phyloP scores from a whole-genome alignment of 2,113 vertebrate genomes.

The Trogon surrucura region DNA sequence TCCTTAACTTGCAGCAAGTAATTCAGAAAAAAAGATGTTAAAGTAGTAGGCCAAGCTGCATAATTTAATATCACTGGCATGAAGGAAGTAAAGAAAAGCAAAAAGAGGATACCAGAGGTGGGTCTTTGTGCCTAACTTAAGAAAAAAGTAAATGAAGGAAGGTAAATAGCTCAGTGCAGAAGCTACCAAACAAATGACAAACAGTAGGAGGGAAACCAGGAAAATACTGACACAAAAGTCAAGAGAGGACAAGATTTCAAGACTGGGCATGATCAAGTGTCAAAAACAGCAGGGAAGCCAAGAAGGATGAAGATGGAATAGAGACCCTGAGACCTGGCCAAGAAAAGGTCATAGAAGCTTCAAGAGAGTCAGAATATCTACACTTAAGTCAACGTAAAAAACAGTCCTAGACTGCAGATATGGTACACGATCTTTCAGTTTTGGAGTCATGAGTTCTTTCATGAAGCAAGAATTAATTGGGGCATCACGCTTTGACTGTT shows the following conservation, averaged over 20 bases:
- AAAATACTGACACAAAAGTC: constrained; percentile 49
- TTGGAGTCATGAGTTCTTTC: not conserved
- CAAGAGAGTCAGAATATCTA: not conserved
- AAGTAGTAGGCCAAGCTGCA: not conserved
- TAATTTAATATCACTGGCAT: not conserved
- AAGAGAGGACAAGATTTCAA: constrained; percentile 62
- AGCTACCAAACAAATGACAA: constrained; percentile 3
- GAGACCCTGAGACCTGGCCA: constrained; percentile 53
- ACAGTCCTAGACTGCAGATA: not conserved
- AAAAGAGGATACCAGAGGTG: not conserved
- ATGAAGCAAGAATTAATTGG: not conserved
- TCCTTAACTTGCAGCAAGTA: not conserved
- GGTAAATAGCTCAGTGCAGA: not conserved
- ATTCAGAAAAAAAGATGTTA: not conserved
- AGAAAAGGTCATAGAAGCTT: constrained; percentile 55
- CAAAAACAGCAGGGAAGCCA: constrained; percentile 66
- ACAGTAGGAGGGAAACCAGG: constrained; percentile 27
- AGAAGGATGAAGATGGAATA: constrained; percentile 64
- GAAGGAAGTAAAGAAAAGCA: not conserved
- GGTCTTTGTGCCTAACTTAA: not conserved
- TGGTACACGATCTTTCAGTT: not conserved
- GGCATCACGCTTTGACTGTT: not conserved
- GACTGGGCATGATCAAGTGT: constrained; percentile 65
- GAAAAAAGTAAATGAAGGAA: not conserved
- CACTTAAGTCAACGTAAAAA: not conserved